phyloP scores from a whole-genome alignment of 2,797 vertebrate genomes.

The Spheniscus humboldti region DNA sequence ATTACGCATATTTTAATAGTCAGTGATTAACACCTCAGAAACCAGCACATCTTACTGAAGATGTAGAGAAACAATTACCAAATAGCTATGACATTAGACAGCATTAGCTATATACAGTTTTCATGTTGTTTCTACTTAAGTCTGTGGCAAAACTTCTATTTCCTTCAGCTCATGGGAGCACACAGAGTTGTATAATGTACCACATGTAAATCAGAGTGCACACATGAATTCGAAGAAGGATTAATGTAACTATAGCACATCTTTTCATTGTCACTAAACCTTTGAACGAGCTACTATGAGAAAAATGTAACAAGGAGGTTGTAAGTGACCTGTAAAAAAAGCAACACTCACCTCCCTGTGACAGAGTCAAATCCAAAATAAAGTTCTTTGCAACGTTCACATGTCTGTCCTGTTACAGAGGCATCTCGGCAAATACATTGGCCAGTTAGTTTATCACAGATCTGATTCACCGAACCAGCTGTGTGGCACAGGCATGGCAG shows the following conservation, averaged over 20 bases:
- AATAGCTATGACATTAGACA: background rate
- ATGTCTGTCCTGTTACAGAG: slow-evolving; percentile 81
- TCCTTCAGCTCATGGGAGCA: background rate
- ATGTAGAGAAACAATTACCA: background rate
- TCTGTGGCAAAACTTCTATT: background rate
- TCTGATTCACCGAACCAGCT: slow-evolving; percentile 73
- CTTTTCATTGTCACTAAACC: background rate
- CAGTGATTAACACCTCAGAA: background rate
- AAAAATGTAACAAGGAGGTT: background rate
- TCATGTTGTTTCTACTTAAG: background rate
- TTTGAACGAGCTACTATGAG: background rate
- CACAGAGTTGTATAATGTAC: background rate
- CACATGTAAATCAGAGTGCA: background rate
- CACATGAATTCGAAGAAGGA: background rate
- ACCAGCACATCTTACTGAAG: background rate
- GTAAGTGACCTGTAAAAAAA: background rate
- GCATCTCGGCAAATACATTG: slow-evolving; percentile 81
- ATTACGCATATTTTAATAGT: background rate
- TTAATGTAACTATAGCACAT: background rate
- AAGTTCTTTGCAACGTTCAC: slow-evolving; percentile 80
- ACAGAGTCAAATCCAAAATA: slow-evolving; percentile 86
- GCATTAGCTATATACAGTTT: background rate
- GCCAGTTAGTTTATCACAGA: slow-evolving; percentile 79
- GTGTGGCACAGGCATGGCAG: slow-evolving; percentile 84
- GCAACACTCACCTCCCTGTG: slow-evolving; percentile 58